Base-by-base conservation (phyloP, 2,888 invertebrate species). In the Drosophila kuntzei region DNA sequence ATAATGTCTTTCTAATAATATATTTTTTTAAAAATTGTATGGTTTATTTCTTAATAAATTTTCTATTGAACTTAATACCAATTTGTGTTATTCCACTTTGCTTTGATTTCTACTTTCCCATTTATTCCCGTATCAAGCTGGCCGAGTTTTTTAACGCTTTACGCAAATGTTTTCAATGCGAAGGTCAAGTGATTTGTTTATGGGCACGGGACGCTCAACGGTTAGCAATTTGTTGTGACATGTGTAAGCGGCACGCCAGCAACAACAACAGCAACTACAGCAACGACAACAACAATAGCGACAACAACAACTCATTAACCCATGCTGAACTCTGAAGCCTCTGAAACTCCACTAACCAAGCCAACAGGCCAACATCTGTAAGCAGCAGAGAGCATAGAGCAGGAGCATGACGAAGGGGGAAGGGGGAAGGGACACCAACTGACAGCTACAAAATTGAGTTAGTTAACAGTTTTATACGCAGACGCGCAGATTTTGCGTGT, bases 391-490 rank as follows among this genome's bases (percentile, higher is more conserved):
- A 37, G 16, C 53, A 39, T 41, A 53, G 39, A 43, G 59, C 49
- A 29, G 41, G 29, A 53, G 20, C 25, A 2, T 11, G 37, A 14
- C 4, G 8, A 14, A 7, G 12, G 2, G 11, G 16, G 1, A 9
- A 12, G 22, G 36, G 16, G 25, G 16, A 7, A 1, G 51, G 37
- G 2, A 49, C 63, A 69, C 76, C 79, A 87, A 88, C 87, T 91
- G 91, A 91, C 91, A 91, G 91, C 91, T 90, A 90, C 91, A 90
- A 91, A 91, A 91, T 91, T 91, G 91, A 91, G 91, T 91, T 91
- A 91, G 91, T 91, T 91, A 91, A 91, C 91, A 91, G 91, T 91
- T 91, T 91, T 91, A 91, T 91, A 90, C 89, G 90, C 89, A 86
- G 88, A 81, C 85, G 89, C 89, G 89, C 87, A 89, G 84, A 89